Conservation (phyloP, 2,113 vertebrate genomes). For the Odocoileus virginianus region DNA sequence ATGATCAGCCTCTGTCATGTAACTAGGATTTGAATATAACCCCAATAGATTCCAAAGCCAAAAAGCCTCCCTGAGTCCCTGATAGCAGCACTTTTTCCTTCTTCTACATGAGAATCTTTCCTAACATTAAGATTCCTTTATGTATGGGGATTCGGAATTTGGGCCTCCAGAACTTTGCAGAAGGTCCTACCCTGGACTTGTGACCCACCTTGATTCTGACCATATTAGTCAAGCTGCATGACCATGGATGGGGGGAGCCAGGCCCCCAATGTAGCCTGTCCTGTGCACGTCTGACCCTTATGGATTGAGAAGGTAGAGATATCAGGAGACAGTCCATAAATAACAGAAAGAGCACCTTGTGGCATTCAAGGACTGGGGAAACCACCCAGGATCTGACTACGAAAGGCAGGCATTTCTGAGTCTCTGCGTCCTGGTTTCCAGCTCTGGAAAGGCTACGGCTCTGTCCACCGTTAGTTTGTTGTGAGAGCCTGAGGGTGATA, state of each 20-base stretch:
- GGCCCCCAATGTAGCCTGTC: neutral
- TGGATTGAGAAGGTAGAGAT: neutral
- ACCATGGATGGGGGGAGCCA: neutral
- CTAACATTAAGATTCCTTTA: neutral
- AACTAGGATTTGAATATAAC: neutral
- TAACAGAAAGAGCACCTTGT: neutral
- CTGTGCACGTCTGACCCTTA: neutral
- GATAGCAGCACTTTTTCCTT: neutral
- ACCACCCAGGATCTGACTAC: neutral
- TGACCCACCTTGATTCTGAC: neutral
- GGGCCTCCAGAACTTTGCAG: neutral
- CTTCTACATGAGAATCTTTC: neutral
- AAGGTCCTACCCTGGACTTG: neutral
- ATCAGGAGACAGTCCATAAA: neutral
- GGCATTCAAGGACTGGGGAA: neutral
- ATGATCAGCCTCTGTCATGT: neutral
- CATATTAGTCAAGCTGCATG: neutral
- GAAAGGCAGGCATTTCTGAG: neutral
- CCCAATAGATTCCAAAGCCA: neutral
- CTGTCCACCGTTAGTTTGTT: fast-evolving
- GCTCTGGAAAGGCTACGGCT: neutral
- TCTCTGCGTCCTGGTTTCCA: neutral
- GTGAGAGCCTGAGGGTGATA: neutral
- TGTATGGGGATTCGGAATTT: neutral
- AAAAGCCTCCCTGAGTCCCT: neutral